Conservation (phyloP, 2,888 invertebrate species). For the Platycheirus rosarum region DNA sequence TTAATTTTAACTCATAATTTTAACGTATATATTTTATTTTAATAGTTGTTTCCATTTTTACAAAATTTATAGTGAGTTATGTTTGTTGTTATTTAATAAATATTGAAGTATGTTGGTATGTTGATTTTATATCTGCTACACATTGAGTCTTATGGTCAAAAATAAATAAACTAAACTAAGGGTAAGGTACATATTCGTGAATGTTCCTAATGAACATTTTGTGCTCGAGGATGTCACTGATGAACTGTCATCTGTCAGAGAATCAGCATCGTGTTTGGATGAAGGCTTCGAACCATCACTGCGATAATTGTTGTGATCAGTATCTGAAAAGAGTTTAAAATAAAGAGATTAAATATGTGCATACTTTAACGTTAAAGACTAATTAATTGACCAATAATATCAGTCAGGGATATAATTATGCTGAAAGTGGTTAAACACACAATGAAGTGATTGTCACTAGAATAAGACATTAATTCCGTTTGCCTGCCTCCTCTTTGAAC, state of each 20-base stretch:
- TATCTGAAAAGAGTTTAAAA: slow-evolving; percentile 75
- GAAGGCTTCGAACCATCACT: slow-evolving; percentile 78
- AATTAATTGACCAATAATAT: slow-evolving; percentile 4
- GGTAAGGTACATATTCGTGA: slow-evolving; percentile 66
- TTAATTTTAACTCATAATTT: neutral
- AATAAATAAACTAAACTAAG: slow-evolving; percentile 46
- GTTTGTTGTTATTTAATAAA: neutral
- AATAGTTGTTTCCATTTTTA: slow-evolving; percentile 31
- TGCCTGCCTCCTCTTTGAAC: neutral
- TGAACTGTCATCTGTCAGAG: slow-evolving; percentile 79
- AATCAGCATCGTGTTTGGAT: slow-evolving; percentile 80
- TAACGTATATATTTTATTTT: neutral
- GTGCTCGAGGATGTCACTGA: slow-evolving; percentile 61
- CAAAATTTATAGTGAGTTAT: slow-evolving; percentile 52
- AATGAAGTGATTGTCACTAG: slow-evolving; percentile 30
- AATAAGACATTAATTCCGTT: slow-evolving; percentile 42
- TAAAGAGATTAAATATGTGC: slow-evolving; percentile 15
- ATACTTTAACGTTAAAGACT: neutral
- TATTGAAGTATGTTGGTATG: too few species aligned
- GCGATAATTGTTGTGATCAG: slow-evolving; percentile 81
- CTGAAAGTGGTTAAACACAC: slow-evolving; percentile 2
- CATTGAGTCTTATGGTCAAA: slow-evolving; percentile 30
- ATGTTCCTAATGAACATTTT: slow-evolving; percentile 61
- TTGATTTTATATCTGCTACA: slow-evolving; percentile 61
- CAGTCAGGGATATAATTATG: neutral